A percentile compares a stretch with the other conserved stretches of the same genome.
phyloP scores from a whole-genome alignment of 2,888 invertebrate genomes.

The Patella caerulea region DNA sequence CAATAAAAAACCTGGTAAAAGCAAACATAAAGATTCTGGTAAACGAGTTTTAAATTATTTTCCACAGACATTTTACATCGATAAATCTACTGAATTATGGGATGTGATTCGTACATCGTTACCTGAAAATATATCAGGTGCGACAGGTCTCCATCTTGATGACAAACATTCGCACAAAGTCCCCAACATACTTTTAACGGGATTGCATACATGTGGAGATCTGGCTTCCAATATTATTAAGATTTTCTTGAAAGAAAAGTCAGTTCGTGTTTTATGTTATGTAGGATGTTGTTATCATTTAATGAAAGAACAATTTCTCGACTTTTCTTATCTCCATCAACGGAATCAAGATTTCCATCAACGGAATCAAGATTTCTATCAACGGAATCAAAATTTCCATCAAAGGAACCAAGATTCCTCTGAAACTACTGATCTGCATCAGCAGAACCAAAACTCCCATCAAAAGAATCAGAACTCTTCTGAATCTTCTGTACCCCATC shows the following conservation, averaged over 20 bases:
- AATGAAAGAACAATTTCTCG: constrained; percentile 71
- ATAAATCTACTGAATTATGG: constrained; percentile 23
- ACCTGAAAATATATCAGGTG: too few species aligned
- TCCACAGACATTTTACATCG: constrained; percentile 28
- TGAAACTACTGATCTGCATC: too few species aligned
- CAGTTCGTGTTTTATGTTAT: constrained; percentile 79
- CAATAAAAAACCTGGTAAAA: too few species aligned
- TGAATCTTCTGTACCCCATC: too few species aligned
- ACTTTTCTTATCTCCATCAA: background rate
- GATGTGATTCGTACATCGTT: constrained; percentile 7
- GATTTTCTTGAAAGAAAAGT: constrained; percentile 76
- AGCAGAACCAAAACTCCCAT: too few species aligned
- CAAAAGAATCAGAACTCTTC: background rate
- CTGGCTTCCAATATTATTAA: constrained; percentile 82
- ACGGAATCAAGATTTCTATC: background rate
- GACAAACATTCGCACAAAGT: background rate
- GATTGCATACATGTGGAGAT: constrained; percentile 92
- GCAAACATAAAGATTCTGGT: background rate
- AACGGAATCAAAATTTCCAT: background rate
- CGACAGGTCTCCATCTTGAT: background rate
- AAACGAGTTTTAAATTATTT: constrained; percentile 10
- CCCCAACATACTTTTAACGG: constrained; percentile 72
- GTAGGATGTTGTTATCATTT: constrained; percentile 94
- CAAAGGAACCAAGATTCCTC: too few species aligned
- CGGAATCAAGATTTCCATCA: background rate